These are phyloP conservation scores for Peromyscus aztecus DNA, from an alignment of 2,797 vertebrate species.

Conservation along the genomic window DNA sequence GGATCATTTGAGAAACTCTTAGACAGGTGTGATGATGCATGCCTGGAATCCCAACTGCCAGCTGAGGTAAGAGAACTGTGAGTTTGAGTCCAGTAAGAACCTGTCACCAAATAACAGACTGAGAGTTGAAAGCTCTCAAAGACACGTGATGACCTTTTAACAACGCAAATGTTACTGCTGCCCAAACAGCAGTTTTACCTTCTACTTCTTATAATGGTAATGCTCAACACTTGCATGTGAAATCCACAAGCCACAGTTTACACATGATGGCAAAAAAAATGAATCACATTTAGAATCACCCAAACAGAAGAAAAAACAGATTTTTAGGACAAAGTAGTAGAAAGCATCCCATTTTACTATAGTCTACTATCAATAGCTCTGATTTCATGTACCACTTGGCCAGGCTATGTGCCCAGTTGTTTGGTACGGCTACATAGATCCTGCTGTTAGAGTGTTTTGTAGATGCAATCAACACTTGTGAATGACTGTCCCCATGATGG, in stretches of 20 bases:
- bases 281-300: background rate
- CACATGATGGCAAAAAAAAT: background rate
- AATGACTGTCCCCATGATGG: background rate
- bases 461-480: background rate
- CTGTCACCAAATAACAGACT: background rate
- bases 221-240: background rate
- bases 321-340: background rate
- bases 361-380: background rate
- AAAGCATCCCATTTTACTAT: background rate
- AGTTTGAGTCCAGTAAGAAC: background rate
- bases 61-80: background rate
- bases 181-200: background rate
- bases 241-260: background rate
- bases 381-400: background rate
- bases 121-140: background rate
- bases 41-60: background rate
- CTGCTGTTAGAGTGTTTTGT: background rate
- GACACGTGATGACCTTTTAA: background rate
- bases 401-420: background rate
- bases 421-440: background rate
- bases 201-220: background rate
- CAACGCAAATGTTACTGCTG: background rate
- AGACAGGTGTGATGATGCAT: background rate
- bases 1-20: background rate
- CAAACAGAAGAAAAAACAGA: background rate